A percentile compares a stretch with the other conserved stretches of the same genome.
phyloP scores from a whole-genome alignment of 2,888 invertebrate species.

The Crepidodera aurea region DNA sequence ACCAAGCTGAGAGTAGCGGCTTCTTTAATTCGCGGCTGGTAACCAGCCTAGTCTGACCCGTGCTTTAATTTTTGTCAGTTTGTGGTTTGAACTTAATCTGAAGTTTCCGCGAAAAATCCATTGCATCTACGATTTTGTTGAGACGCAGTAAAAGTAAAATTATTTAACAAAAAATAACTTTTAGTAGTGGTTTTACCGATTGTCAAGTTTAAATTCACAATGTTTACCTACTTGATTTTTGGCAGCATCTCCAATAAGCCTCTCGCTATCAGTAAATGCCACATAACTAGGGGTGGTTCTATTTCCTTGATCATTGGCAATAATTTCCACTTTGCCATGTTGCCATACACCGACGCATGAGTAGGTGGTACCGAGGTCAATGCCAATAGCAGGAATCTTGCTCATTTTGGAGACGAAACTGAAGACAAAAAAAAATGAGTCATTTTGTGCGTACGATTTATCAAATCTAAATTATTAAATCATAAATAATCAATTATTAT shows the following conservation, averaged over 20 bases:
- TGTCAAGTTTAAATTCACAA: no score
- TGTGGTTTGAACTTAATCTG: no score
- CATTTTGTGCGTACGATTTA: background rate
- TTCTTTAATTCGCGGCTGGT: no score
- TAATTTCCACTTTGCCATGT: conserved; percentile 84
- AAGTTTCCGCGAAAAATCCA: no score
- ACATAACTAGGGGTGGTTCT: conserved; percentile 88
- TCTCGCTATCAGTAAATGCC: conserved; percentile 84
- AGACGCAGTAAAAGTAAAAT: no score
- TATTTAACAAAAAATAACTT: no score
- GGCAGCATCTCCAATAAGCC: conserved; percentile 86
- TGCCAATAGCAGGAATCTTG: conserved; percentile 49
- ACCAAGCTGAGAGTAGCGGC: no score
- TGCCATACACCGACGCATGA: conserved; percentile 86
- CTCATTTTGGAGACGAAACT: conserved; percentile 42
- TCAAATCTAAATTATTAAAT: background rate
- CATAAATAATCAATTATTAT: background rate
- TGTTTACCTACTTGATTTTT: conserved; percentile 82
- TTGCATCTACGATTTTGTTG: no score
- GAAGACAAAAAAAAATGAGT: conserved; percentile 1
- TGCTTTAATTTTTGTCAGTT: no score
- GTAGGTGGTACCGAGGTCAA: conserved; percentile 86
- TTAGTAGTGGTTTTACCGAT: no score
- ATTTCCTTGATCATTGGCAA: conserved; percentile 90
- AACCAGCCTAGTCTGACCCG: no score